Conservation (phyloP, 64 coral and sea anemone genomes). For the Montipora foliosa region DNA sequence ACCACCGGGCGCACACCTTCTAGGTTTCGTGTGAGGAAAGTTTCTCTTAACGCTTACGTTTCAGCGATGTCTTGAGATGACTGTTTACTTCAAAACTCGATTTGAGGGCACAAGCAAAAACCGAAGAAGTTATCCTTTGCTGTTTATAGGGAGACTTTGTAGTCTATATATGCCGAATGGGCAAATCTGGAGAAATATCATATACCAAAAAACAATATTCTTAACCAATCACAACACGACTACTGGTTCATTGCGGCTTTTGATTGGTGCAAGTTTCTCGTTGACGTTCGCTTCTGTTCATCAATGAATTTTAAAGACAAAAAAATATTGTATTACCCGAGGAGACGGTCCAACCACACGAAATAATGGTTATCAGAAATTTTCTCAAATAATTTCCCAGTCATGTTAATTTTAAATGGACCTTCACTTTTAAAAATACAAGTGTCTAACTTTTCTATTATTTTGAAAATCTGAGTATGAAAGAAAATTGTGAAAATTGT, state of each 20-base stretch:
- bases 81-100: background rate
- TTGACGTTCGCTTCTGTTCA: constrained; percentile 85
- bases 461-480: constrained; percentile 12
- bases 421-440: constrained; percentile 40
- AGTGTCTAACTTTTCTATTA: background rate
- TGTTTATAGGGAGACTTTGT: constrained; percentile 72
- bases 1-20: constrained; percentile 8
- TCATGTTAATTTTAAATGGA: constrained; percentile 39
- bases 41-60: constrained; percentile 3
- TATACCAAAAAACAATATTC: constrained; percentile 84
- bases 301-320: constrained; percentile 88
- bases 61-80: background rate
- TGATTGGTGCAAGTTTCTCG: constrained; percentile 80
- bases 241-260: constrained; percentile 35
- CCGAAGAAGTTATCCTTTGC: constrained; percentile 47
- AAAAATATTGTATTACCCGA: constrained; percentile 70
- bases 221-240: constrained; percentile 81
- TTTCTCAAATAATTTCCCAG: constrained; percentile 64
- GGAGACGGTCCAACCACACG: constrained; percentile 42
- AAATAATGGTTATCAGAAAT: constrained; percentile 73
- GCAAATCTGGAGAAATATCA: constrained; percentile 94
- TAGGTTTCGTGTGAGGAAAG: constrained; percentile 16
- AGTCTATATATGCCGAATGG: constrained; percentile 93
- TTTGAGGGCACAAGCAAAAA: constrained; percentile 48
- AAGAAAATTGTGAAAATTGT: background rate